Evolutionary conservation across 1,140 invertebrate genomes (phyloP).

Genomic region (Drosophila navojoa): DNA sequence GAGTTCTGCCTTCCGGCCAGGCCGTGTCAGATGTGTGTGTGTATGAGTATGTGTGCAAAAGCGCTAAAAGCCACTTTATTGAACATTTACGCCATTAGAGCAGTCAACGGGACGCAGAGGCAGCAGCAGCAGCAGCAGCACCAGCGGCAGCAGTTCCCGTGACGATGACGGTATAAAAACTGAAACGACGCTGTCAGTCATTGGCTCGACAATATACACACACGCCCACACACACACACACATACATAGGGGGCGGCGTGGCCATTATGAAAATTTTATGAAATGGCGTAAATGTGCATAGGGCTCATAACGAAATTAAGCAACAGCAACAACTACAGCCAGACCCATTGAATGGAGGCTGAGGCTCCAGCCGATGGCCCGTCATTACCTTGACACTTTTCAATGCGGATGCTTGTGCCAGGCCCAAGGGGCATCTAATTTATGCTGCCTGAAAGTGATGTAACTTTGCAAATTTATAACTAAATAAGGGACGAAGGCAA

Average conservation of each 20-base stretch:
- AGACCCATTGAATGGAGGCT: neutral
- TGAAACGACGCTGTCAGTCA: conserved; percentile 73
- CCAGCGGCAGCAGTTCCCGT: conserved; percentile 23
- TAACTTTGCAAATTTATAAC: too few relatives aligned
- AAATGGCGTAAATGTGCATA: conserved; percentile 79
- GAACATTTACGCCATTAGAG: conserved; percentile 79
- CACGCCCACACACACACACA: conserved; percentile 1
- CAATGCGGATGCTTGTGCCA: conserved; percentile 1
- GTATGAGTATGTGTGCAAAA: conserved; percentile 12
- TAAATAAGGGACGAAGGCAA: too few relatives aligned
- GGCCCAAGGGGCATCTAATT: conserved; percentile 2
- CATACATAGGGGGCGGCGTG: conserved; percentile 4
- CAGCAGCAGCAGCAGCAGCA: neutral
- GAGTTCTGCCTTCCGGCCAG: conserved; percentile 42
- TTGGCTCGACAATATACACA: conserved; percentile 32
- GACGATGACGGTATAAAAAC: conserved; percentile 65
- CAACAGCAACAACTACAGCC: conserved; percentile 36
- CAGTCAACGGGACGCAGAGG: conserved; percentile 40
- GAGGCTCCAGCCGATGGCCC: conserved; percentile 32
- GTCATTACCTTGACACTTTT: conserved; percentile 50
- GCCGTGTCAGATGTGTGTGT: conserved; percentile 2
- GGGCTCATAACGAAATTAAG: conserved; percentile 74
- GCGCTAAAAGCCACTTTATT: conserved; percentile 81
- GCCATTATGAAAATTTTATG: conserved; percentile 79
- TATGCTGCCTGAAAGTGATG: neutral